Evolutionary conservation across 2,888 invertebrate genomes (phyloP).

Genomic region (Tricholauxania praeusta): DNA sequence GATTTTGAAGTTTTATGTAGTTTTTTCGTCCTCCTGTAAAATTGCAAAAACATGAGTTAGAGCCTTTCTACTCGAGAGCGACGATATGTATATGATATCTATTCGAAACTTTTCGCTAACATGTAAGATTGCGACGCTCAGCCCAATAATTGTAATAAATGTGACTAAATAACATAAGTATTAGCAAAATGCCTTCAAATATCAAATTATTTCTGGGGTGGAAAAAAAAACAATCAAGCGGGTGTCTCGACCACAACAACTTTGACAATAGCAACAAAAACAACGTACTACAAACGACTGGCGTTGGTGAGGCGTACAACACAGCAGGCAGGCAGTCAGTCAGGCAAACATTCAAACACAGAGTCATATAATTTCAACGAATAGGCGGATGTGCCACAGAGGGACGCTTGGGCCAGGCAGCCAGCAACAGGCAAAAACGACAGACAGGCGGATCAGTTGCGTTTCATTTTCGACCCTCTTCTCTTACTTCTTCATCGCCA

Average conservation of each 20-base stretch:
- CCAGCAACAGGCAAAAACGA: not conserved
- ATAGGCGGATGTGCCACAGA: not conserved
- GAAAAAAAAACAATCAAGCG: conserved; percentile 31
- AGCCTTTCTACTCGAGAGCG: too few species aligned
- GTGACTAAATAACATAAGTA: too few species aligned
- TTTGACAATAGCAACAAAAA: conserved; percentile 22
- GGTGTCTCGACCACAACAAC: conserved; percentile 32
- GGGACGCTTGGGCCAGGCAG: conserved; percentile 12
- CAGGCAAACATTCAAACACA: conserved; percentile 4
- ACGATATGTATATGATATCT: too few species aligned
- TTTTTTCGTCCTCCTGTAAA: too few species aligned
- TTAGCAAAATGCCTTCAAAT: not conserved
- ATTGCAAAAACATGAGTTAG: too few species aligned
- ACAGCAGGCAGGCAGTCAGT: conserved; percentile 19
- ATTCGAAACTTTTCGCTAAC: too few species aligned
- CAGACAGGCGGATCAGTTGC: conserved; percentile 1
- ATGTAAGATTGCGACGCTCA: too few species aligned
- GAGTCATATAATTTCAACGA: not conserved
- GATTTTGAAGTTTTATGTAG: too few species aligned
- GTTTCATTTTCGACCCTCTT: conserved; percentile 6
- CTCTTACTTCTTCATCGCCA: not conserved
- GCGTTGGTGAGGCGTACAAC: conserved; percentile 14
- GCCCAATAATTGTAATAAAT: too few species aligned
- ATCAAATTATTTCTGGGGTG: conserved; percentile 40
- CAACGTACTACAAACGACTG: conserved; percentile 1